Conservation (phyloP, 1,140 invertebrate genomes). For the Trichonephila clavipes region DNA sequence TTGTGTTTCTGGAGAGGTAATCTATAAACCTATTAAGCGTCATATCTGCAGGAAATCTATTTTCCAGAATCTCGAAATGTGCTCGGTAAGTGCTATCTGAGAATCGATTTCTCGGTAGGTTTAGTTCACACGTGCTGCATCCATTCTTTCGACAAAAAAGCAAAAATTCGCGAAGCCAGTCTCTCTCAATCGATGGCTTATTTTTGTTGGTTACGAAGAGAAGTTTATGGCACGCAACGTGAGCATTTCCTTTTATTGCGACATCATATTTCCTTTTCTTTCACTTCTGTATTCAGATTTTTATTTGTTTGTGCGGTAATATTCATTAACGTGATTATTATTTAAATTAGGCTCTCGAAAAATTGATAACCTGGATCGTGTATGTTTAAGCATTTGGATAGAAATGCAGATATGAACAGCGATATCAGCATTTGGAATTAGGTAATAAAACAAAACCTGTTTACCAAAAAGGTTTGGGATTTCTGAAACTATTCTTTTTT, state of each 20-base stretch:
- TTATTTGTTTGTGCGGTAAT: neutral
- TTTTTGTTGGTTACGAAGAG: neutral
- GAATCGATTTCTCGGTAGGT: neutral
- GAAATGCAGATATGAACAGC: too few relatives aligned
- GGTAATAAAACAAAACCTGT: too few relatives aligned
- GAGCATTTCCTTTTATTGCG: neutral
- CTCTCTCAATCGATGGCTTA: neutral
- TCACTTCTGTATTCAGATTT: neutral
- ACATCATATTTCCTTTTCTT: too few relatives aligned
- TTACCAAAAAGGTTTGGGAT: too few relatives aligned
- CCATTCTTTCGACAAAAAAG: neutral
- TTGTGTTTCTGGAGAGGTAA: neutral
- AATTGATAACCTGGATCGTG: neutral
- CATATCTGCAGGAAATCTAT: neutral
- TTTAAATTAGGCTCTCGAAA: neutral
- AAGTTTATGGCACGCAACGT: neutral
- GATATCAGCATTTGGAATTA: too few relatives aligned
- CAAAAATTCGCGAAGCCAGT: neutral
- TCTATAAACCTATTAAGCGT: neutral
- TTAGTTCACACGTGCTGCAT: neutral
- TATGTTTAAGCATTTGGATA: too few relatives aligned
- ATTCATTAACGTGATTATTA: neutral
- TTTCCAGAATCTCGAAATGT: neutral
- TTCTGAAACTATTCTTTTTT: too few relatives aligned
- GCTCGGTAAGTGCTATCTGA: conserved; percentile 3